A percentile compares a stretch with the other conserved stretches of the same genome.
Evolutionary conservation across 2,888 invertebrate species (phyloP).

Genomic region (Polydrusus cervinus): DNA sequence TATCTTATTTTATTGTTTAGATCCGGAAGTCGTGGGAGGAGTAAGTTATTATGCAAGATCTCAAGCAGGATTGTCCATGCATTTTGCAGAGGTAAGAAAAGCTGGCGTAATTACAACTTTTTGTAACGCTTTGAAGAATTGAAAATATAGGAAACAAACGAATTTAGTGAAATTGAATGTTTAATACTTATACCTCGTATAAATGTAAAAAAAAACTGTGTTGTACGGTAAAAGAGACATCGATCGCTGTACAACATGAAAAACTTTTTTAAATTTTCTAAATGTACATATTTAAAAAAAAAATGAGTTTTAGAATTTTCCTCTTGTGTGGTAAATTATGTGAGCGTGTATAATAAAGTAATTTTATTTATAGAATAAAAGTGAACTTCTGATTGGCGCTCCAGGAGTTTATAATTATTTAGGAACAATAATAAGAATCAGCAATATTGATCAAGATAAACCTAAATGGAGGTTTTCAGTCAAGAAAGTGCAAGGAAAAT

Average conservation of each 20-base stretch:
- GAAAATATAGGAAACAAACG: no score
- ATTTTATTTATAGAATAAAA: constrained; percentile 51
- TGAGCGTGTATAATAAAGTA: not conserved
- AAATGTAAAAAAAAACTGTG: no score
- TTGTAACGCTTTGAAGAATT: no score
- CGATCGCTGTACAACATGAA: no score
- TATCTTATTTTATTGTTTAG: not conserved
- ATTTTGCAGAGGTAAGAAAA: constrained; percentile 67
- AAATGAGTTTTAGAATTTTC: no score
- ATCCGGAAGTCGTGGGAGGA: not conserved
- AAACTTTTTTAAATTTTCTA: no score
- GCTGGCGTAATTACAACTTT: not conserved
- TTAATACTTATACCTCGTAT: no score
- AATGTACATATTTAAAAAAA: no score
- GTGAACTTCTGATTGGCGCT: constrained; percentile 74
- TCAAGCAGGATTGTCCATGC: constrained; percentile 73
- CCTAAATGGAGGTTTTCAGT: constrained; percentile 28
- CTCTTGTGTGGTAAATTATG: no score
- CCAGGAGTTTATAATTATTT: constrained; percentile 78
- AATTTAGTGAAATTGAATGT: not conserved
- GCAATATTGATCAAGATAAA: constrained; percentile 24
- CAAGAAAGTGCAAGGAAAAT: constrained; percentile 34
- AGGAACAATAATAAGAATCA: constrained; percentile 68
- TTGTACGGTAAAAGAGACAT: no score
- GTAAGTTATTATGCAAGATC: constrained; percentile 73